These are phyloP conservation scores for Belgica antarctica DNA, from an alignment of 2,888 invertebrate species.

Conservation along the genomic window DNA sequence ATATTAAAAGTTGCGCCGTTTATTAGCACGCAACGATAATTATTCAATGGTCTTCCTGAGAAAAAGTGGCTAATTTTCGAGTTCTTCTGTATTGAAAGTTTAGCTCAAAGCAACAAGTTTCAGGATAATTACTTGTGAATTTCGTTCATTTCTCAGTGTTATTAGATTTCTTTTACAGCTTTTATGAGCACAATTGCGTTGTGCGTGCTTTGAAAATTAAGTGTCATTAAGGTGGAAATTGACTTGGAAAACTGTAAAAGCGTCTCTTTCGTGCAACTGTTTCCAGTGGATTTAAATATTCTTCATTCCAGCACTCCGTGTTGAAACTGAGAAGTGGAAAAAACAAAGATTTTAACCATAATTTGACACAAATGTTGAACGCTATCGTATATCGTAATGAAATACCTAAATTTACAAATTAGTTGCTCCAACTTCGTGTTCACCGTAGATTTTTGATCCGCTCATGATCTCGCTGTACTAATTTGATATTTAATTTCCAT, in stretches of 20 bases:
- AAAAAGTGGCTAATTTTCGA: no score
- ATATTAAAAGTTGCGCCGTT: slow-evolving; percentile 21
- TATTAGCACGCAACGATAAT: slow-evolving; percentile 42
- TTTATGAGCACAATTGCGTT: slow-evolving; percentile 16
- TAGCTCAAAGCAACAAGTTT: slow-evolving; percentile 19
- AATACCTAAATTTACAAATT: slow-evolving; percentile 11
- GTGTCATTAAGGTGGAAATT: slow-evolving; percentile 43
- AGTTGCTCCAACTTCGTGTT: background rate
- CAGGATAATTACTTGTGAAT: background rate
- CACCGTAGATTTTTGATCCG: background rate
- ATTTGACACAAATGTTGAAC: background rate
- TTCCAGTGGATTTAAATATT: background rate
- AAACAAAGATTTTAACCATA: background rate
- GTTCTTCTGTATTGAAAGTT: background rate
- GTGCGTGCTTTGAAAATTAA: slow-evolving; percentile 43
- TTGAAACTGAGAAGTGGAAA: background rate
- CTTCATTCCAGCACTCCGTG: background rate
- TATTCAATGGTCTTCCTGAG: slow-evolving; percentile 29
- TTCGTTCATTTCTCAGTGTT: background rate
- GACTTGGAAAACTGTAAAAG: slow-evolving; percentile 9
- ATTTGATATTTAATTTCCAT: slow-evolving; percentile 4
- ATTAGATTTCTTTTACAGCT: slow-evolving; percentile 25
- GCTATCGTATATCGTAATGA: slow-evolving; percentile 1
- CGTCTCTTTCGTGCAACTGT: background rate
- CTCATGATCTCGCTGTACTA: background rate